Base-by-base conservation (phyloP, 2,888 invertebrate species). In the Drosophila pseudotalamancana region DNA sequence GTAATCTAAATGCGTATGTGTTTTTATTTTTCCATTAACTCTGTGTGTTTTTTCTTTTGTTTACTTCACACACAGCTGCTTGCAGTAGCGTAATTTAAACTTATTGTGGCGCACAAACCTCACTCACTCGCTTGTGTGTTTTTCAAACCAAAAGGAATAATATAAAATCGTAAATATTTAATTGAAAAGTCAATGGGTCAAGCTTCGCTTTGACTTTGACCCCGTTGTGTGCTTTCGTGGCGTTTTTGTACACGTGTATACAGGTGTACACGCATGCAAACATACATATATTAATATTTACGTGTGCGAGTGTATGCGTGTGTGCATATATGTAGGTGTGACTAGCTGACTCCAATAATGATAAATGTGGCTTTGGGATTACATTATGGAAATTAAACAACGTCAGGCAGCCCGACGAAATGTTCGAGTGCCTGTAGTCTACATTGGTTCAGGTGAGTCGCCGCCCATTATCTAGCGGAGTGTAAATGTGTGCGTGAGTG, bases 311-410 rank as follows among this genome's bases (percentile, higher is more conserved):
- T 5, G 43, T 29, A 25, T 31, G 16, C 46, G 14, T 59, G 23
- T 23, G 34, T 50, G n/a, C 8, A n/a, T n/a, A 40, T 6, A 14
- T 40, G 4, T 23, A 18, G 60, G 48, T 16, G 61, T 18, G 34
- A 34, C 6, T 29, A 35, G 27, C 42, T 43, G 18, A 23, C 14
- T 6, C 19, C 23, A 61, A 51, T 39, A 56, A 59, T 60, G 55
- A 55, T 71, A 51, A 70, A 89, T 89, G 89, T 89, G 88, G 84
- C 64, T 90, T 67, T 89, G 89, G 87, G 85, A 90, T 48, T 88
- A 81, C 67, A 78, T 89, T 77, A 80, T 88, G 76, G 66, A 56
- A 51, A 73, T 84, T 43, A 81, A 73, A 79, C 77, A 79, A 29
- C 73, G 88, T 3, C 77, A 82, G 37, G 72, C 72, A 21, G 68